These are phyloP conservation scores for Montipora efflorescens DNA, from an alignment of 64 coral and sea anemone species.

Conservation along the genomic window DNA sequence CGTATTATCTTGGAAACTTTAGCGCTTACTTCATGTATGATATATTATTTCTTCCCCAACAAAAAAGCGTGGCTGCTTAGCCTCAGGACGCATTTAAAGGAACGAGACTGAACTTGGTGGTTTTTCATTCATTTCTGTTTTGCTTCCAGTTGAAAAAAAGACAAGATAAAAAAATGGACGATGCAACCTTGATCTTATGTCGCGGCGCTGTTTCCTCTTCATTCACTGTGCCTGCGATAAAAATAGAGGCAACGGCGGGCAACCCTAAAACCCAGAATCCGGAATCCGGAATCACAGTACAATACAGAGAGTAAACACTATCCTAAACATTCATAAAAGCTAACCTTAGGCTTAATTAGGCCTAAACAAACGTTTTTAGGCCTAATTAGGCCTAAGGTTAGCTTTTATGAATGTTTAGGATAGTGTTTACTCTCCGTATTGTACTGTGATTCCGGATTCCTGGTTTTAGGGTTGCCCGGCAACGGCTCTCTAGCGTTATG, in stretches of 20 bases:
- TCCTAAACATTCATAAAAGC: too few relatives aligned
- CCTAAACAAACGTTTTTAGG: too few relatives aligned
- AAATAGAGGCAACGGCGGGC: not conserved
- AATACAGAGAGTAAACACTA: too few relatives aligned
- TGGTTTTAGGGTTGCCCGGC: too few relatives aligned
- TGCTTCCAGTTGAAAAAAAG: not conserved
- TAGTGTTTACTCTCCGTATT: too few relatives aligned
- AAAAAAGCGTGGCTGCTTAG: conserved; percentile 23
- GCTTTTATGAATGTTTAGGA: too few relatives aligned
- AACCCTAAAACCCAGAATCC: too few relatives aligned
- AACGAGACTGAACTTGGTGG: not conserved
- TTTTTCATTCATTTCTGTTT: not conserved
- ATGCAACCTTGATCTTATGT: conserved; percentile 79
- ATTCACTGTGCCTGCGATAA: conserved; percentile 85
- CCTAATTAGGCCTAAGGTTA: too few relatives aligned
- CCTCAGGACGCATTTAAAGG: not conserved
- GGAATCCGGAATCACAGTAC: too few relatives aligned
- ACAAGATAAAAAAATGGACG: conserved; percentile 64
- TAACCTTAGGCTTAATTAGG: too few relatives aligned
- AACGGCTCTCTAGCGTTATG: too few relatives aligned
- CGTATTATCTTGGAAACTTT: not conserved
- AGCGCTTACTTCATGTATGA: not conserved
- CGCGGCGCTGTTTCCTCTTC: conserved; percentile 78
- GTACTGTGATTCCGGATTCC: too few relatives aligned
- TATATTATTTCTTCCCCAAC: not conserved